These are phyloP conservation scores for Strix aluco DNA, from an alignment of 2,113 vertebrate species.

Conservation along the genomic window DNA sequence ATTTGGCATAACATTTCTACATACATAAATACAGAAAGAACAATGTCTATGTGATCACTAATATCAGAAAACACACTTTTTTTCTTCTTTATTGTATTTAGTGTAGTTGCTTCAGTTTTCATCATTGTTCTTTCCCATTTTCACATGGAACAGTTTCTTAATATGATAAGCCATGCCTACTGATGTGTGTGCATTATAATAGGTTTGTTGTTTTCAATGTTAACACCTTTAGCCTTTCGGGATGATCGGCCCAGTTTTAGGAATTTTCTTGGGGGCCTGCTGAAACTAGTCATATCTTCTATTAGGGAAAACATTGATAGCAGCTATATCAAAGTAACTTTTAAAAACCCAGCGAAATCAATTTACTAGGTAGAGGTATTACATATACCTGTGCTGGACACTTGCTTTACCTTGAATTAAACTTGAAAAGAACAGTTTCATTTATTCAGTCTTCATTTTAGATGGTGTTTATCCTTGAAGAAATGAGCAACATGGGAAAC, in stretches of 20 bases:
- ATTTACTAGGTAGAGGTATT: not conserved
- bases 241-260: not conserved
- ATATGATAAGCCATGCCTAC: not conserved
- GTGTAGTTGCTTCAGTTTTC: not conserved
- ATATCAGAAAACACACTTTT: not conserved
- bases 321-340: not conserved
- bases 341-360: not conserved
- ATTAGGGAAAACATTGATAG: not conserved
- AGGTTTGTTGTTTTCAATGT: not conserved
- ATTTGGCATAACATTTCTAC: not conserved
- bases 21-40: not conserved
- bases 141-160: not conserved
- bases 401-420: not conserved
- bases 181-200: not conserved
- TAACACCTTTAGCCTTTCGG: not conserved
- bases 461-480: conserved; percentile 3
- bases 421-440: not conserved
- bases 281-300: not conserved
- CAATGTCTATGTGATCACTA: not conserved
- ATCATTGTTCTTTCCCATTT: not conserved
- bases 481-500: not conserved
- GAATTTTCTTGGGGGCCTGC: not conserved
- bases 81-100: not conserved
- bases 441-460: not conserved
- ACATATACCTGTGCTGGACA: not conserved